Percentiles rank a stretch among this genome's conserved stretches.
phyloP scores from a whole-genome alignment of 2,113 vertebrate genomes.

The Labrus mixtus region DNA sequence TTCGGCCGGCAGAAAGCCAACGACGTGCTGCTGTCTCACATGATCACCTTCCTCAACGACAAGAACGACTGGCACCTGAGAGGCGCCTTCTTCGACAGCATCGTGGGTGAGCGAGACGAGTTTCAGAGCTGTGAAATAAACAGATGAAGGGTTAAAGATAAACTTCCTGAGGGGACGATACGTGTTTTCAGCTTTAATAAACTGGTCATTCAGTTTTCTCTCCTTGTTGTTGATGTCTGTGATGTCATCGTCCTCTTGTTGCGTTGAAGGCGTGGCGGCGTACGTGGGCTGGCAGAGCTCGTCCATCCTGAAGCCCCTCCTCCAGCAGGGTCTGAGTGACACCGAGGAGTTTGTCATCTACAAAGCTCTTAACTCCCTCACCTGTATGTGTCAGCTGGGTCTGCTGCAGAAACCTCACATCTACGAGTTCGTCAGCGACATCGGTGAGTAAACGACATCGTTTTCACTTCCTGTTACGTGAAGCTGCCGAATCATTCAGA shows the following conservation, averaged over 20 bases:
- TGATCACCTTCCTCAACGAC: slow-evolving; percentile 99
- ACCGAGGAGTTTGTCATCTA: slow-evolving; percentile 98
- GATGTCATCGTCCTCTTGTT: neutral
- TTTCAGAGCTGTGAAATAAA: too few species aligned
- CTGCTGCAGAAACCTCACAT: slow-evolving; percentile 97
- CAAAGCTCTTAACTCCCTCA: slow-evolving; percentile 95
- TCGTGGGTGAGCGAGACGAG: slow-evolving; percentile 90
- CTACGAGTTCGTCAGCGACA: slow-evolving; percentile 96
- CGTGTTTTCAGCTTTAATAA: too few species aligned
- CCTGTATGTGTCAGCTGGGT: slow-evolving; percentile 97
- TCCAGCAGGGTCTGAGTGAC: slow-evolving; percentile 97
- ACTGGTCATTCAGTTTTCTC: too few species aligned
- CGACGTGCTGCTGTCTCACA: slow-evolving; percentile 96
- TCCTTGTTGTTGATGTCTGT: neutral
- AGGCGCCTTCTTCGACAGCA: slow-evolving; percentile 99
- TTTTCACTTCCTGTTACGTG: too few species aligned
- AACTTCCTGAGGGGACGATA: too few species aligned
- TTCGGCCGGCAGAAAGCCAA: slow-evolving; percentile 98
- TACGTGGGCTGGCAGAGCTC: slow-evolving; percentile 99
- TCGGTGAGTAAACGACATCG: slow-evolving; percentile 82
- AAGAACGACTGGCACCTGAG: slow-evolving; percentile 99
- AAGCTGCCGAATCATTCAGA: too few species aligned
- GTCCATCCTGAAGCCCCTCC: slow-evolving; percentile 95
- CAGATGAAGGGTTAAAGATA: too few species aligned
- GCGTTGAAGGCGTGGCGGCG: slow-evolving; percentile 91